These are phyloP conservation scores for Lampris incognitus DNA, from an alignment of 2,113 vertebrate species.

Conservation along the genomic window DNA sequence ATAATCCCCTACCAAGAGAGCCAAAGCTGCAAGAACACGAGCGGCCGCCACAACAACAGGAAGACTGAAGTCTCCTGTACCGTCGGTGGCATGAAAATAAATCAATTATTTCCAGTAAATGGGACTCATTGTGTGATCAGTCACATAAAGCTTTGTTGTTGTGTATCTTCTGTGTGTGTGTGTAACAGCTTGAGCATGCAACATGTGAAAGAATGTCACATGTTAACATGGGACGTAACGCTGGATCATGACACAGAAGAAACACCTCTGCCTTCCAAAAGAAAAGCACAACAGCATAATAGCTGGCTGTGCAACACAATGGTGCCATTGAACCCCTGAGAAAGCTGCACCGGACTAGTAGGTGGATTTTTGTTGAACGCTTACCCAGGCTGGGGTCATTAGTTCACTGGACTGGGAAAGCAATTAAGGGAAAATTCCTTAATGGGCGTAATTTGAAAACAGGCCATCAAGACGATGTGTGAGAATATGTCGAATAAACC, in stretches of 20 bases:
- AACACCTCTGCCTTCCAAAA: conserved; percentile 52
- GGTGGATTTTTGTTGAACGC: conserved; percentile 41
- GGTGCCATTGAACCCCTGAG: conserved; percentile 39
- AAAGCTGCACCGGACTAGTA: conserved; percentile 43
- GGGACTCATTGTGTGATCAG: conserved; percentile 24
- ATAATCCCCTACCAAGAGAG: conserved; percentile 56
- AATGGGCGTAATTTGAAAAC: background rate
- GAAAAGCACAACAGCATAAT: conserved; percentile 61
- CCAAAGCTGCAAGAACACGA: conserved; percentile 42
- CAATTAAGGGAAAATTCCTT: background rate
- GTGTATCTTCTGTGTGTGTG: conserved; percentile 3
- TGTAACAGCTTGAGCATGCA: background rate
- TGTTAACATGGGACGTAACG: conserved; percentile 44
- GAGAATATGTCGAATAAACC: too few species aligned
- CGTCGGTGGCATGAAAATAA: conserved; percentile 20
- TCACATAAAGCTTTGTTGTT: conserved; percentile 10
- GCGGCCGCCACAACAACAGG: conserved; percentile 41
- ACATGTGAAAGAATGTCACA: conserved; percentile 55
- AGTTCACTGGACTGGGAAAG: conserved; percentile 62
- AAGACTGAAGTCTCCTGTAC: conserved; percentile 38
- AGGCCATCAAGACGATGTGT: conserved; percentile 1
- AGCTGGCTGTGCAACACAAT: conserved; percentile 62
- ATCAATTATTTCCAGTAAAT: conserved; percentile 9
- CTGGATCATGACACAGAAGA: conserved; percentile 59
- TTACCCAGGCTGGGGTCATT: conserved; percentile 42